Conservation (phyloP, 2,888 invertebrate species). For the Baccha elongata region DNA sequence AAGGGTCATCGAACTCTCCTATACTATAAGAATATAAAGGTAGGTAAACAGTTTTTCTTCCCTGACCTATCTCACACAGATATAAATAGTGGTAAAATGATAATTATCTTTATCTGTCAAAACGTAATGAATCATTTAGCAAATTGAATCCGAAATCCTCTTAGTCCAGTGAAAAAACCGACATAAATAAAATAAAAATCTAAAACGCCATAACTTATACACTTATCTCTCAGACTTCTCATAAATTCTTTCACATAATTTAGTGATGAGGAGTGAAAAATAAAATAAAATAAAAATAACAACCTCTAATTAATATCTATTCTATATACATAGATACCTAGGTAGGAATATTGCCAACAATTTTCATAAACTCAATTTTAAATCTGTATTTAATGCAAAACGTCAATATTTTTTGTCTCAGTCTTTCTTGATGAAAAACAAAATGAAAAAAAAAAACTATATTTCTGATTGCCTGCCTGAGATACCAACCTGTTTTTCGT, state of each 20-base stretch:
- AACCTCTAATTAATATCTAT: conserved; percentile 18
- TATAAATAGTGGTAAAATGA: not conserved
- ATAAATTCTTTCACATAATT: conserved; percentile 35
- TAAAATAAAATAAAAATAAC: not conserved
- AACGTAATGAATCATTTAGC: conserved; percentile 24
- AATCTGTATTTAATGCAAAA: not conserved
- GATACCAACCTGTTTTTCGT: conserved; percentile 69
- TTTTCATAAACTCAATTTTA: conserved; percentile 32
- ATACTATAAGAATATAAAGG: not conserved
- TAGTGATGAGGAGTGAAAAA: not conserved
- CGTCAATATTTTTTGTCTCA: not conserved
- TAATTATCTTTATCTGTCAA: conserved; percentile 7
- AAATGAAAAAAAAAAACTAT: not conserved
- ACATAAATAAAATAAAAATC: not conserved
- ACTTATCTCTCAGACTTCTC: not conserved
- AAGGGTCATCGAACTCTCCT: conserved; percentile 13
- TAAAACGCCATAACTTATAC: conserved; percentile 20
- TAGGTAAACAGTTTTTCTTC: not conserved
- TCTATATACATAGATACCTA: too few species aligned
- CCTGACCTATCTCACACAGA: conserved; percentile 44
- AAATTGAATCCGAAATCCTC: not conserved
- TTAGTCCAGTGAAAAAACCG: not conserved
- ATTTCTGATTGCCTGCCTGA: conserved; percentile 53
- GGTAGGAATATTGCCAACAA: conserved; percentile 22
- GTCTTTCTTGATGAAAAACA: conserved; percentile 12